Percentiles rank a stretch among this genome's conserved stretches.
Evolutionary conservation across 2,888 invertebrate species (phyloP).

Genomic region (Steinernema carpocapsae): DNA sequence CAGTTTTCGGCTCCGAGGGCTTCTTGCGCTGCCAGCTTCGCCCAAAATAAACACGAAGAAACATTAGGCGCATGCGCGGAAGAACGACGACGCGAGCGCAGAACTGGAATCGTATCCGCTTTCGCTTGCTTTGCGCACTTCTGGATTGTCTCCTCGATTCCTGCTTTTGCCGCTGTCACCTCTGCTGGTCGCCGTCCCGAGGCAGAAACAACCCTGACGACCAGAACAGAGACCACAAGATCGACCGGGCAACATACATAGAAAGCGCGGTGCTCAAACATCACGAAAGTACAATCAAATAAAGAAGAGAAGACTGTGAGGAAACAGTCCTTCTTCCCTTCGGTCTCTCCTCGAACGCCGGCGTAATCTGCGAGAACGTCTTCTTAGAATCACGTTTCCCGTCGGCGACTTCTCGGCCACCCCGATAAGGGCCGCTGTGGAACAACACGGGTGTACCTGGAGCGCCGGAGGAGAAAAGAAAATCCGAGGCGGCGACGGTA

Average conservation of each 20-base stretch:
- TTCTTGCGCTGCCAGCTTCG: conserved; percentile 27
- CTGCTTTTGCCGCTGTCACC: not conserved
- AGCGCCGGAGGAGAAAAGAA: conserved; percentile 1
- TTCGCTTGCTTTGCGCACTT: conserved; percentile 27
- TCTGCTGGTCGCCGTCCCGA: too few relatives aligned
- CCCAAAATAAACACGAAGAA: conserved; percentile 35
- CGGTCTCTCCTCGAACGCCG: conserved; percentile 7
- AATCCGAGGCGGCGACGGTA: not conserved
- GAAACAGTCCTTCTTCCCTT: not conserved
- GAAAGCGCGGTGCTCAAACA: conserved; percentile 23
- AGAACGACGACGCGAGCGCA: not conserved
- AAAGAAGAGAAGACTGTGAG: not conserved
- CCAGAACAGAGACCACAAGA: conserved; percentile 32
- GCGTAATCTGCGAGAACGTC: conserved; percentile 7
- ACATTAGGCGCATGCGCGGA: conserved; percentile 30
- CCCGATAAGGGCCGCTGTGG: conserved; percentile 22
- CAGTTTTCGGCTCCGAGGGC: conserved; percentile 22
- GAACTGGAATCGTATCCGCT: conserved; percentile 34
- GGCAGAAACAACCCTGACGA: not conserved
- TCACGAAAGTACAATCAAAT: conserved; percentile 33
- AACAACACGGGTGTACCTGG: conserved; percentile 25
- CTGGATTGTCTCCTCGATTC: conserved; percentile 8
- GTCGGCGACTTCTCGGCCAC: not conserved
- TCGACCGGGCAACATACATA: conserved; percentile 12
- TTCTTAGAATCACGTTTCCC: not conserved